Conservation (phyloP, 2,888 invertebrate genomes). For the Euclidia mi region DNA sequence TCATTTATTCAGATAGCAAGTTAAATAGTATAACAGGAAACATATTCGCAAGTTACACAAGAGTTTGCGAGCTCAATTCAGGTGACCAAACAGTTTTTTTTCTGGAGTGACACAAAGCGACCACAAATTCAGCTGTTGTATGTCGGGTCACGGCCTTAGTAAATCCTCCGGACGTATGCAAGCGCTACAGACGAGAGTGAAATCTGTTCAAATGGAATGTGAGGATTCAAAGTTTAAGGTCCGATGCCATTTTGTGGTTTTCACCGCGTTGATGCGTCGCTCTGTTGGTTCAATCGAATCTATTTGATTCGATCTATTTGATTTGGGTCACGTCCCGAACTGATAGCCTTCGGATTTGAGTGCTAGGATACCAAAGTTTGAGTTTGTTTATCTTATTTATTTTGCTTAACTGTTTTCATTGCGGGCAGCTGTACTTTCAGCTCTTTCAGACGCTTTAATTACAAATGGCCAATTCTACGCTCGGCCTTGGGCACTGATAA, state of each 20-base stretch:
- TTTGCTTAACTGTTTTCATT: neutral
- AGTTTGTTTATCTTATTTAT: conserved; percentile 19
- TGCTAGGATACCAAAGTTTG: conserved; percentile 16
- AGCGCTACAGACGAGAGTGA: conserved; percentile 57
- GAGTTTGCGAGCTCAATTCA: conserved; percentile 42
- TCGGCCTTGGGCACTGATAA: too few species aligned
- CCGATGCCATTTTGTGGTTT: conserved; percentile 52
- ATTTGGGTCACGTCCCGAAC: conserved; percentile 44
- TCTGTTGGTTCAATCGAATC: conserved; percentile 52
- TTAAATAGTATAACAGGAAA: conserved; percentile 19
- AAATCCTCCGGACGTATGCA: conserved; percentile 74
- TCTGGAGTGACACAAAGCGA: conserved; percentile 52
- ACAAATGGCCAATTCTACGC: too few species aligned
- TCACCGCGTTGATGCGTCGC: conserved; percentile 44
- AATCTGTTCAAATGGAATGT: conserved; percentile 64
- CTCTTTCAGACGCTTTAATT: neutral
- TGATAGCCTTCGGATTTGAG: conserved; percentile 35
- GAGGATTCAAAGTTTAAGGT: conserved; percentile 60
- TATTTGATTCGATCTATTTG: too few species aligned
- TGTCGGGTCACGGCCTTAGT: conserved; percentile 68
- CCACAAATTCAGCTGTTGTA: conserved; percentile 55
- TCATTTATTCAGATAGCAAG: conserved; percentile 21
- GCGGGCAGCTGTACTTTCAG: too few species aligned
- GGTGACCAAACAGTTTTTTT: conserved; percentile 36
- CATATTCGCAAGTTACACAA: conserved; percentile 29